These are phyloP conservation scores for Crotalus tigris DNA, from an alignment of 2,113 vertebrate genomes.

Conservation along the genomic window DNA sequence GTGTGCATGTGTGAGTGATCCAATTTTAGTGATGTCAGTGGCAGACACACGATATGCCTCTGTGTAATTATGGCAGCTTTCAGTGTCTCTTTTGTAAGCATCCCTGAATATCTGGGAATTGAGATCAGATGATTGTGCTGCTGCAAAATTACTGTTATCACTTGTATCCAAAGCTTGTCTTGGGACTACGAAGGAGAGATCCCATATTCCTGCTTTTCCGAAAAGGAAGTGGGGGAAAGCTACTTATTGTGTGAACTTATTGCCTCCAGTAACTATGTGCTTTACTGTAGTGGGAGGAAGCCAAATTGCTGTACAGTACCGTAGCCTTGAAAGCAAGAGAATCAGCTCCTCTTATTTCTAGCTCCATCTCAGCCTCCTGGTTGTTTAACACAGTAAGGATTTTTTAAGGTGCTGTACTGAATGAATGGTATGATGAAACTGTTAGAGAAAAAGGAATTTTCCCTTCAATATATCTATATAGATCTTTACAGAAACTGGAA, in stretches of 20 bases:
- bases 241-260: background rate
- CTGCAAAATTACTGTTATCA: background rate
- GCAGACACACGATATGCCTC: background rate
- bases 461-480: no score
- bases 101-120: background rate
- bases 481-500: background rate
- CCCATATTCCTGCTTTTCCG: background rate
- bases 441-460: background rate
- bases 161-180: background rate
- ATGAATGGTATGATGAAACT: background rate
- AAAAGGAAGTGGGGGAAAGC: background rate
- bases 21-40: conserved; percentile 24
- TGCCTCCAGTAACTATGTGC: background rate
- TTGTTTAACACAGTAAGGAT: background rate
- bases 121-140: background rate
- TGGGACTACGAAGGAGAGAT: background rate
- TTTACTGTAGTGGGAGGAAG: background rate
- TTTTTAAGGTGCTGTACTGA: background rate
- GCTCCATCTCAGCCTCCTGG: background rate
- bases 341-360: background rate
- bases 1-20: background rate
- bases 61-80: background rate
- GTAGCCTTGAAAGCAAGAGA: background rate
- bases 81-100: background rate
- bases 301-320: background rate